Percentiles rank a stretch among this genome's conserved stretches.
Conservation (phyloP, 2,797 vertebrate genomes). For the Malacoctenus gilli region DNA sequence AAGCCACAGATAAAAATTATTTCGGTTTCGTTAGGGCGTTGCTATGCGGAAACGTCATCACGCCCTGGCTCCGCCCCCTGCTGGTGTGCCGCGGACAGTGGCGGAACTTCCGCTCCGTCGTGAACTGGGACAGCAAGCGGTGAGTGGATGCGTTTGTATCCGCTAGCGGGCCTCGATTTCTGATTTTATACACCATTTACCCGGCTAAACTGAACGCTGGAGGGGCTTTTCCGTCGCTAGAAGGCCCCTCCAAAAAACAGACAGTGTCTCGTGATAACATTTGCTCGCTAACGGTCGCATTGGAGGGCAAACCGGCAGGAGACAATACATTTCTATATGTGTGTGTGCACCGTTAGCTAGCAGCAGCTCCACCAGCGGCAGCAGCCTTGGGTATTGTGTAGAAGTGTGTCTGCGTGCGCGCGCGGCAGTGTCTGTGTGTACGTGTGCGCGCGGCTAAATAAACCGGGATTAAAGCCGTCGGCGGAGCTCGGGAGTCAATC, state of each 20-base stretch:
- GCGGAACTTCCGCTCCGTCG: slow-evolving; percentile 82
- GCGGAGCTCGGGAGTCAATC: slow-evolving; percentile 2
- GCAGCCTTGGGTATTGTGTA: slow-evolving; percentile 50
- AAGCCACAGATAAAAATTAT: too few species aligned
- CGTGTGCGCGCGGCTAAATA: slow-evolving; percentile 51
- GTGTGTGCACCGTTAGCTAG: slow-evolving; percentile 46
- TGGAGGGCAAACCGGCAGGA: slow-evolving; percentile 40
- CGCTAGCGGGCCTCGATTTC: slow-evolving; percentile 55
- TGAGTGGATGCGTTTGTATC: slow-evolving; percentile 74
- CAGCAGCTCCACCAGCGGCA: slow-evolving; percentile 27
- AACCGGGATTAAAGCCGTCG: slow-evolving; percentile 64
- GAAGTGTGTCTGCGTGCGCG: slow-evolving; percentile 9
- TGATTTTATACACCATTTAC: slow-evolving; percentile 33
- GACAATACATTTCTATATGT: slow-evolving; percentile 68
- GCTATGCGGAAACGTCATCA: slow-evolving; percentile 38
- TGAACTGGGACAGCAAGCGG: slow-evolving; percentile 83
- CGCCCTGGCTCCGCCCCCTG: slow-evolving; percentile 58
- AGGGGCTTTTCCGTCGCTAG: neutral
- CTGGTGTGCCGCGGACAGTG: slow-evolving; percentile 58
- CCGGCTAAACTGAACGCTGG: neutral
- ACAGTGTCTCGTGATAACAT: neutral
- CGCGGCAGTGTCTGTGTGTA: neutral
- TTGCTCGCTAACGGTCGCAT: neutral
- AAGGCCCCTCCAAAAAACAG: neutral
- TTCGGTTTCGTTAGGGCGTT: slow-evolving; percentile 36